Conservation (phyloP, 2,113 vertebrate genomes). For the Thamnaconus septentrionalis region DNA sequence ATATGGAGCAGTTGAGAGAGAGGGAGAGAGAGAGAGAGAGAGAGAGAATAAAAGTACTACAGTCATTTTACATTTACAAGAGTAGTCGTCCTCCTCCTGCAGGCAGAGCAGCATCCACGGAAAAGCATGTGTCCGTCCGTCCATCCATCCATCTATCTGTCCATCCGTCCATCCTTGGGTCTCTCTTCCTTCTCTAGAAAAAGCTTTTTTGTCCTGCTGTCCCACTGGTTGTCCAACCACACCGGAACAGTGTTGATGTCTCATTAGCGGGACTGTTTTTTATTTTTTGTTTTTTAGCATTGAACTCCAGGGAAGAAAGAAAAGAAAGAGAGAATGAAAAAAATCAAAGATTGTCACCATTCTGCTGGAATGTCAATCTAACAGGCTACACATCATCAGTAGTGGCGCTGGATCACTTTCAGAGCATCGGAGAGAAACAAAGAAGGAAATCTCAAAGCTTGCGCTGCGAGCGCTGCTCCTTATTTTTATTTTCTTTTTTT, state of each 20-base stretch:
- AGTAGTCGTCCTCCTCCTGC: conserved; percentile 25
- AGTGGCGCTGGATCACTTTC: conserved; percentile 3
- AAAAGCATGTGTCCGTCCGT: not conserved
- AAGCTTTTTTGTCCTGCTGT: not conserved
- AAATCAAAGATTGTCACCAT: conserved; percentile 54
- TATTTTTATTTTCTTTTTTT: conserved; percentile 9
- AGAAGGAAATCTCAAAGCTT: conserved; percentile 6
- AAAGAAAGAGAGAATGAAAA: conserved; percentile 12
- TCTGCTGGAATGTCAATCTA: conserved; percentile 59
- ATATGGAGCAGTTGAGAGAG: conserved; percentile 34
- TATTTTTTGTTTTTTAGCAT: not conserved
- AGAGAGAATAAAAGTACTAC: conserved; percentile 39
- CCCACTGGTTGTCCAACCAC: too few relatives aligned
- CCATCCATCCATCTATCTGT: conserved; percentile 24
- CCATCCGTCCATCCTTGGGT: conserved; percentile 33
- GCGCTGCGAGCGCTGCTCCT: conserved; percentile 7
- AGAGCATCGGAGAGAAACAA: conserved; percentile 25
- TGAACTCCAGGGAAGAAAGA: conserved; percentile 9
- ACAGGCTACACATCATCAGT: conserved; percentile 36
- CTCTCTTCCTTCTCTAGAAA: conserved; percentile 10
- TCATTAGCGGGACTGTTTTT: not conserved
- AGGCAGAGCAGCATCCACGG: conserved; percentile 1
- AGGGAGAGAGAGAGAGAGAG: conserved; percentile 35
- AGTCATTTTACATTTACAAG: conserved; percentile 45
- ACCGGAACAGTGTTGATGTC: too few relatives aligned